Evolutionary conservation across 2,797 vertebrate species (phyloP).

Genomic region (Caiman crocodilus): DNA sequence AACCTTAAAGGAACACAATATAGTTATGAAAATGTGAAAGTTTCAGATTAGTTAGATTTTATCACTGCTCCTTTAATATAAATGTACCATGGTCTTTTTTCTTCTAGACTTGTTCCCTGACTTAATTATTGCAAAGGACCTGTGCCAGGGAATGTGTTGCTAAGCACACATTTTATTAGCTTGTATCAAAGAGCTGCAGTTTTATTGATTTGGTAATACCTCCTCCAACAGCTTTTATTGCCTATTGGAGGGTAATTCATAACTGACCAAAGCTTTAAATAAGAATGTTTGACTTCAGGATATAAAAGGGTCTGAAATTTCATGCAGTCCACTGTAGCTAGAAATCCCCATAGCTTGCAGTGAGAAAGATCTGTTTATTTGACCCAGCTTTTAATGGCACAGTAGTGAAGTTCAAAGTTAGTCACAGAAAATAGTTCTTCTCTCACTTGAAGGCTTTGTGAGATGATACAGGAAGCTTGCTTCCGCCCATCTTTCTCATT

Average conservation of each 20-base stretch:
- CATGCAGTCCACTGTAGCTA: background rate
- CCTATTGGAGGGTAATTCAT: background rate
- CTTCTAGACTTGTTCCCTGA: slow-evolving; percentile 8
- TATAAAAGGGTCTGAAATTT: background rate
- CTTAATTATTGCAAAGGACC: background rate
- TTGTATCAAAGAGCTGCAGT: background rate
- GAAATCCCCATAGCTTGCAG: background rate
- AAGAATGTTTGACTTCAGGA: background rate
- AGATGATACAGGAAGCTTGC: background rate
- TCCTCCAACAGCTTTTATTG: background rate
- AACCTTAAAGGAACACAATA: background rate
- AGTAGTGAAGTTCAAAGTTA: rapidly evolving
- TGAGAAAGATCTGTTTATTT: background rate
- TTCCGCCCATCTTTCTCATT: background rate
- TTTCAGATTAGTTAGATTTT: background rate
- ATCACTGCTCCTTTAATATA: background rate
- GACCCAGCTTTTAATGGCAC: rapidly evolving
- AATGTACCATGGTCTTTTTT: background rate
- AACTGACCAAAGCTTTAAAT: background rate
- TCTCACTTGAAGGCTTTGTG: background rate
- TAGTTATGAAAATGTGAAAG: background rate
- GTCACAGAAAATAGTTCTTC: background rate
- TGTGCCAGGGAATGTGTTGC: background rate
- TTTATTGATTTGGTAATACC: background rate
- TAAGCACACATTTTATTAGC: too few relatives aligned